Evolutionary conservation across 2,888 invertebrate species (phyloP).

Genomic region (Cylindroiulus punctatus): DNA sequence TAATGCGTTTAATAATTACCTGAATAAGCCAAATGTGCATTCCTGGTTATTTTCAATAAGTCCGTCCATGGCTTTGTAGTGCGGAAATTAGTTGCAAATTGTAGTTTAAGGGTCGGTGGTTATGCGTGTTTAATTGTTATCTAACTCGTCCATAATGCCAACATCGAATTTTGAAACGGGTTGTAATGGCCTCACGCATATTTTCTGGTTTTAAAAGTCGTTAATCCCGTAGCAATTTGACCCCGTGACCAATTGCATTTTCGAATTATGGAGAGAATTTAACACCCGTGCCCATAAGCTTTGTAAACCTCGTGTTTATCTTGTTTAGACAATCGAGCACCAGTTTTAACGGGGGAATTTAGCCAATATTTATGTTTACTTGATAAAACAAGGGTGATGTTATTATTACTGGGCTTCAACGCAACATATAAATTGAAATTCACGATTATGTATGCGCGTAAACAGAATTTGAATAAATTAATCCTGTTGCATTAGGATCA

Average conservation of each 20-base stretch:
- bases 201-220: not conserved
- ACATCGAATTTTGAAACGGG: not conserved
- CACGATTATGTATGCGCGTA: not conserved
- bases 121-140: not conserved
- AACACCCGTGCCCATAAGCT: not conserved
- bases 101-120: not conserved
- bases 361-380: not conserved
- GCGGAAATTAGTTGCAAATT: not conserved
- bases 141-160: not conserved
- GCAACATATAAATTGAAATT: not conserved
- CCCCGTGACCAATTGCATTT: not conserved
- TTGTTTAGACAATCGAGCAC: not conserved
- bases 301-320: not conserved
- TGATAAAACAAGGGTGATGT: not conserved
- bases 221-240: slow-evolving; percentile 37
- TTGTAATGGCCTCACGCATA: not conserved
- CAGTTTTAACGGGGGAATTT: not conserved
- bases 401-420: not conserved
- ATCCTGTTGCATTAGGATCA: too few species aligned
- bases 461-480: too few species aligned
- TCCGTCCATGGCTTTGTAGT: not conserved
- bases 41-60: too few species aligned
- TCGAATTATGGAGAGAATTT: not conserved
- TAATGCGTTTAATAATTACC: too few species aligned
- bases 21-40: too few species aligned